These are phyloP conservation scores for Neostethus bicornis DNA, from an alignment of 2,797 vertebrate species.

Conservation along the genomic window DNA sequence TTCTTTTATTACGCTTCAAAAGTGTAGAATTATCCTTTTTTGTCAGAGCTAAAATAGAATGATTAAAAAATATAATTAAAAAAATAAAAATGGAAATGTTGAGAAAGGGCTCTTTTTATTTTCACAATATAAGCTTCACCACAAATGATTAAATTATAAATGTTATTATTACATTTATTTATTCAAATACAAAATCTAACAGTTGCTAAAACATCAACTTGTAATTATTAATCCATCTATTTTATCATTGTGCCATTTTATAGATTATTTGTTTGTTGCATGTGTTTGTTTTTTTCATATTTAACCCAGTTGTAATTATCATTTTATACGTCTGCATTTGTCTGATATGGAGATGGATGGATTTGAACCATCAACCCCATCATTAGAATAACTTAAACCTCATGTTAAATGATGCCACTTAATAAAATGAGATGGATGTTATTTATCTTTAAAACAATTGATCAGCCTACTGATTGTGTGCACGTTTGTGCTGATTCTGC, in stretches of 20 bases:
- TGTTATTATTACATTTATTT: too few relatives aligned
- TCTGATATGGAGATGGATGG: neutral
- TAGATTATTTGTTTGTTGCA: neutral
- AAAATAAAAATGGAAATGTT: too few relatives aligned
- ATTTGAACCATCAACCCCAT: slow-evolving; percentile 5
- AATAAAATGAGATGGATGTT: slow-evolving; percentile 6
- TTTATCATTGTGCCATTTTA: neutral
- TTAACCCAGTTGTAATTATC: neutral
- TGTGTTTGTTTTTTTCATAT: neutral
- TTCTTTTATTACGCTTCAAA: too few relatives aligned
- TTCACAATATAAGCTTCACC: too few relatives aligned
- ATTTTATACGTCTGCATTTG: neutral
- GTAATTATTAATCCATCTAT: too few relatives aligned
- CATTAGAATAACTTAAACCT: neutral
- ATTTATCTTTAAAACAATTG: slow-evolving; percentile 20
- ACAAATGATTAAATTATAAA: too few relatives aligned
- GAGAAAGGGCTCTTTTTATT: too few relatives aligned
- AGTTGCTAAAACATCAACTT: too few relatives aligned
- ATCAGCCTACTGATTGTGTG: slow-evolving; percentile 2
- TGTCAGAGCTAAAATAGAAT: too few relatives aligned
- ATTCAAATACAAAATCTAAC: too few relatives aligned
- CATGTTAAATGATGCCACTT: neutral
- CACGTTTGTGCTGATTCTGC: slow-evolving; percentile 28
- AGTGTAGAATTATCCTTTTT: too few relatives aligned
- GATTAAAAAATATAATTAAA: too few relatives aligned